Base-by-base conservation (phyloP, 2,797 vertebrate genomes). In the Neomorphus geoffroyi region DNA sequence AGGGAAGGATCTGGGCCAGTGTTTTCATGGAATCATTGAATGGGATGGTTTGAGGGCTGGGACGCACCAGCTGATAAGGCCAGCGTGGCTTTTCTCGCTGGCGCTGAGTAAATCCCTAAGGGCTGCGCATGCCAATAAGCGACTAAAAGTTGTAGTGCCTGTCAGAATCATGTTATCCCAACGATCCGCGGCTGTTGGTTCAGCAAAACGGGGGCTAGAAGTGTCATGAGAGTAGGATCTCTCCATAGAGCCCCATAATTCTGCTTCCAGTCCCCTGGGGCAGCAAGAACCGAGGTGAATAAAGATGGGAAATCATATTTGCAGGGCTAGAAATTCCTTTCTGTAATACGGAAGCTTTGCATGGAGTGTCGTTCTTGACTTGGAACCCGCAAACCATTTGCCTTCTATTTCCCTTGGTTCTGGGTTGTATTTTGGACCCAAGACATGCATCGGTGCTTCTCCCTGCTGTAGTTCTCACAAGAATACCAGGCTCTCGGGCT, bases 131-230 rank as follows among this genome's bases (percentile, higher is more conserved):
- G 54, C 53, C 79, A 69, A 26, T 41, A 65, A 86, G 64, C 0
- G 3, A 22, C 75, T 58, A 39, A 54, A 88, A 71, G 48, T 91
- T 89, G 48, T 85, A 45, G 45, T 75, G 65, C 35, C 71, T 61
- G 10, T 83, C 72, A 61, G 56, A 73, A 57, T 48, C 8, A 4
- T 65, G 16, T 92, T 87, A 86, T 73, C 67, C 41, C 78, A 48
- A 8, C 58, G 61, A 86, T 61, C 67, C 41, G 24, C 4, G 0
- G 58, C 67, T 80, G 28, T 83, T 83, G 65, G 72, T 89, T 91
- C 84, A 92, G 79, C 58, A 88, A 86, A 97, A 66, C 35, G 39
- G 46, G 61, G 46, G n/a, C 81, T 83, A 61, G 83, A 79, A 90
- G 54, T 51, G 35, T 72, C 71, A 56, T 41, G 88, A 88, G 80